These are phyloP conservation scores for Trichopria drosophilae DNA, from an alignment of 2,888 invertebrate species.

Conservation along the genomic window DNA sequence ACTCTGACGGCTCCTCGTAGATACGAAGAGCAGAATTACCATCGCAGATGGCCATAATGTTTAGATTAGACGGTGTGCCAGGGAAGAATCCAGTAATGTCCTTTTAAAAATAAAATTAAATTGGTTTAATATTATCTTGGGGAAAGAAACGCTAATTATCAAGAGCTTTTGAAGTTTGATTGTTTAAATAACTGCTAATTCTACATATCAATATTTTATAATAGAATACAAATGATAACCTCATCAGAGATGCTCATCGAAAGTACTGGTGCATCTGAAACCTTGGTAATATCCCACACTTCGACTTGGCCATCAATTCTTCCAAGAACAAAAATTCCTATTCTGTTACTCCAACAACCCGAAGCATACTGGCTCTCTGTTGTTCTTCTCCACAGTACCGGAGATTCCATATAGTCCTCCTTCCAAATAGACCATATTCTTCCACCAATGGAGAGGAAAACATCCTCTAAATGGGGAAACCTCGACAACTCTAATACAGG, in stretches of 20 bases:
- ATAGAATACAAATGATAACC: too few species aligned
- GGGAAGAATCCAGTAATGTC: too few species aligned
- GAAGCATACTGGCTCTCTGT: slow-evolving; percentile 63
- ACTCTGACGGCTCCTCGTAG: slow-evolving; percentile 14
- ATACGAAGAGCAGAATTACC: slow-evolving; percentile 17
- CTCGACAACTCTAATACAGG: slow-evolving; percentile 65
- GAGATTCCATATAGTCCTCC: slow-evolving; percentile 64
- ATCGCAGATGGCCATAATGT: slow-evolving; percentile 59
- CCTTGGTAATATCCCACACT: slow-evolving; percentile 76
- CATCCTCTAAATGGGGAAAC: slow-evolving; percentile 67
- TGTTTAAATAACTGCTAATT: too few species aligned
- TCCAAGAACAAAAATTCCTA: slow-evolving; percentile 71
- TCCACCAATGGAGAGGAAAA: slow-evolving; percentile 76
- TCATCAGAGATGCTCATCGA: slow-evolving; percentile 67
- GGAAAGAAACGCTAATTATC: too few species aligned
- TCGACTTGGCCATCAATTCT: slow-evolving; percentile 75
- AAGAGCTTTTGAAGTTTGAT: too few species aligned
- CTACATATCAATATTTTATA: too few species aligned
- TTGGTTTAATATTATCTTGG: too few species aligned
- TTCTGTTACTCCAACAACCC: slow-evolving; percentile 75
- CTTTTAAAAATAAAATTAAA: slow-evolving; percentile 39
- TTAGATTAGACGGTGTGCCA: slow-evolving; percentile 12
- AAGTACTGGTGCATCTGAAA: slow-evolving; percentile 69
- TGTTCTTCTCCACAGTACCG: slow-evolving; percentile 70
- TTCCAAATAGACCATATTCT: slow-evolving; percentile 75